These are phyloP conservation scores for Steatornis caripensis DNA, from an alignment of 2,113 vertebrate species.

Conservation along the genomic window DNA sequence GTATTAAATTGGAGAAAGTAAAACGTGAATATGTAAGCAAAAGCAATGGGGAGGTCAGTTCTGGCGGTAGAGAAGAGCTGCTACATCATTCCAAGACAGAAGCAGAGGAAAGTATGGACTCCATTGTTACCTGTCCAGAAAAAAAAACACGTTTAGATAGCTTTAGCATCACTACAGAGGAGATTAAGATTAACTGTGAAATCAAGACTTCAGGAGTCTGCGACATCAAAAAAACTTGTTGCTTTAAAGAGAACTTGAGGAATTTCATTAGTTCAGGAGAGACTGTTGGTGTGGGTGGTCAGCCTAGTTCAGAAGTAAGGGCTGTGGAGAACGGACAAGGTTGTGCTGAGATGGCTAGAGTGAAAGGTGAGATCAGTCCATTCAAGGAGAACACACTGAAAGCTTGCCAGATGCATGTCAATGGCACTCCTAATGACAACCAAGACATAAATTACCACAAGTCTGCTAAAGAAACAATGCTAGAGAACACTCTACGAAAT, in stretches of 20 bases:
- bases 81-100: constrained; percentile 36
- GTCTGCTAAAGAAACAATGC: constrained; percentile 57
- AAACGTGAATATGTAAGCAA: constrained; percentile 62
- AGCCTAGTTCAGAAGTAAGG: constrained; percentile 62
- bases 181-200: constrained; percentile 64
- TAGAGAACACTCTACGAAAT: constrained; percentile 53
- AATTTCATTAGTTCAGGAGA: constrained; percentile 70
- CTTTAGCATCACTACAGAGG: constrained; percentile 45
- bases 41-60: constrained; percentile 65
- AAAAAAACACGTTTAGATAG: neutral
- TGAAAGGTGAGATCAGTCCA: constrained; percentile 56
- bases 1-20: constrained; percentile 67
- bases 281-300: constrained; percentile 47
- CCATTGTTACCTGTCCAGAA: neutral
- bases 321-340: constrained; percentile 71
- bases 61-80: constrained; percentile 11
- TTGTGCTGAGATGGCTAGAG: constrained; percentile 49
- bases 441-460: constrained; percentile 59
- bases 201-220: constrained; percentile 63
- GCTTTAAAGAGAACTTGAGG: constrained; percentile 71
- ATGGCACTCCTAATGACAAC: constrained; percentile 67
- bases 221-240: constrained; percentile 64
- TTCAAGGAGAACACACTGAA: constrained; percentile 74
- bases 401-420: constrained; percentile 70
- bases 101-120: constrained; percentile 7